Evolutionary conservation across 2,888 invertebrate species (phyloP), one percentile per base, ranked within the genome.

Genomic region (Campaea margaritaria): DNA sequence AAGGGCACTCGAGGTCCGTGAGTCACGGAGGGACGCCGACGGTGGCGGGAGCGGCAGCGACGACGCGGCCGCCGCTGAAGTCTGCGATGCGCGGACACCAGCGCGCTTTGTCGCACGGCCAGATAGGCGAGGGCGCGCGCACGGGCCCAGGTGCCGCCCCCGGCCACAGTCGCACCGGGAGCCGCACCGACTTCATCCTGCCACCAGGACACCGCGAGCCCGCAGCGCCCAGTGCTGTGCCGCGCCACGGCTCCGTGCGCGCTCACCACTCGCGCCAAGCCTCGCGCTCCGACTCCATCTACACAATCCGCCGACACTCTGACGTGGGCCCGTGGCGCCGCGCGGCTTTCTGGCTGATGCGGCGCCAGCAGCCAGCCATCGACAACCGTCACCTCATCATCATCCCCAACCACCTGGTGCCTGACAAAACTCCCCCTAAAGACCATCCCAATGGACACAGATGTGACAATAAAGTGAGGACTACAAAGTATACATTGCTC

Each of bases 401-500:
- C 60, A 95, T 97, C 76, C 97, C 98, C 65, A 98, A 97, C 86
- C 97, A 97, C 83, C 93, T 96, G 65, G 95, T 97, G 81, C 96
- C 97, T 52, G 95, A 96, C 21, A 96, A 96, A 85, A 96, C 96
- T 7, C 96, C 96, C 10, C 93, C 94, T 45, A 95, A 95, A 73
- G 95, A 96, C 68, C 97, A 97, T 82, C 97, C 97, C 0, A 97
- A 97, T 81, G 96, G 96, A n/a, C 93, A 94, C 49, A 95, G 96
- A 81, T 95, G 96, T 73, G 94, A 96, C 81, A 98, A 98, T 86
- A 95, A 96, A 89, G 96, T 98, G 81, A 95, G 97, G 85, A 98
- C 98, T 86, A 98, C 98, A 53, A 99, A 99, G 91, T 99, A 99
- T 87, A 98, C 98, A 21, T 81, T 97, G 61, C 93, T 98, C 70